Evolutionary conservation across 2,113 vertebrate genomes (phyloP), one percentile per base, ranked within the genome.

Genomic region (Marcusenius ussheri): DNA sequence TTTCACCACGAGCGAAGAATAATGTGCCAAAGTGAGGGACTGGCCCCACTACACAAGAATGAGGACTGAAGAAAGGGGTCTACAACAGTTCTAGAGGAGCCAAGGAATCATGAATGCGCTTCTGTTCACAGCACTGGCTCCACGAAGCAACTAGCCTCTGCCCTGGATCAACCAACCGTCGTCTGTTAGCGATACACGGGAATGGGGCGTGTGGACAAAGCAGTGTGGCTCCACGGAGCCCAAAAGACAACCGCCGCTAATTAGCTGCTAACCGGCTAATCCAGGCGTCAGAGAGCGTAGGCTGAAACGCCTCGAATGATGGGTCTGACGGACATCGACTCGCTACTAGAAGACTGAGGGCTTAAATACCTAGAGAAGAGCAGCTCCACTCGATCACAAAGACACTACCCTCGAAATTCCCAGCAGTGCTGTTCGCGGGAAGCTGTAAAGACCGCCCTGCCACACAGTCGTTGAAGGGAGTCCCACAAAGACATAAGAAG

Each of bases 1-100:
- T 56, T 87, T 87, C 85, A 35, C 47, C 49, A 87, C 17, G 27
- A 88, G 87, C 5, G 15, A 53, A 53, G 85, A 39, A 35, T n/a
- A 17, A n/a, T 9, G 15, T 87, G 85, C 85, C 50, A 39, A 87
- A 87, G 31, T 35, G n/a, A 53, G 11, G 50, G 56, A 53, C 85
- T 51, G 74, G 31, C 47, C 66, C 46, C 47, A 53, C 49, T 46
- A 83, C 27, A 83, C 21, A 89, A 70, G 70, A 45, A 21, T 11
- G 49, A 83, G 74, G n/a, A 89, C 24, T 88, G 87, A 88, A 62
- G 39, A 58, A 88, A 88, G 8, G 87, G 51, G 31, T 74, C 42
- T 49, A 74, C 21, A 17, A 88, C 53, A 49, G 39, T 56, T 35
- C 31, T 2, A 49, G 10, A 87, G 50, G 49, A 87, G 85, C 47